Conservation (phyloP, 2,113 vertebrate genomes). For the Sorex araneus region DNA sequence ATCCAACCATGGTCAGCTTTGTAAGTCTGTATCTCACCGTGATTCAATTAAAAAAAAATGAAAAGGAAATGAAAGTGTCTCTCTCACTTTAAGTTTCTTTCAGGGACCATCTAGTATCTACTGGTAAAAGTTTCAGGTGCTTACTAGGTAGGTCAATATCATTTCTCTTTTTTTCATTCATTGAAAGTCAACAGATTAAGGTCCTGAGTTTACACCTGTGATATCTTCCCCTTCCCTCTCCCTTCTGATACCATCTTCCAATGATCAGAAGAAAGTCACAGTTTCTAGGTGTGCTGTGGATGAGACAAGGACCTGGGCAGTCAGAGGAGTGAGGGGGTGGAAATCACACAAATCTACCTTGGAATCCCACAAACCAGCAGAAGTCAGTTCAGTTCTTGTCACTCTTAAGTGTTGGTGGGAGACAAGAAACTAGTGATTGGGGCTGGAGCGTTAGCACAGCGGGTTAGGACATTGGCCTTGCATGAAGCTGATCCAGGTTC, state of each 20-base stretch:
- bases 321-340: background rate
- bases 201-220: background rate
- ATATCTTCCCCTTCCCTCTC: background rate
- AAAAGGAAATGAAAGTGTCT: no score
- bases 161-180: conserved; percentile 9
- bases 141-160: background rate
- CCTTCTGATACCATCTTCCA: conserved; percentile 14
- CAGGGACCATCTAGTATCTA: no score
- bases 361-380: background rate
- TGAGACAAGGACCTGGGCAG: background rate
- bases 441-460: no score
- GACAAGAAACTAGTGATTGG: background rate
- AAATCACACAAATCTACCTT: background rate
- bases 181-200: background rate
- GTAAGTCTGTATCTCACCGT: no score
- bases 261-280: background rate
- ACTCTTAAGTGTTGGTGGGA: background rate
- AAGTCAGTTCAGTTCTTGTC: background rate
- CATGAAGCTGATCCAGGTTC: no score
- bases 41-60: no score
- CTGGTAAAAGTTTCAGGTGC: background rate
- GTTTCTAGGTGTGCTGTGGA: background rate
- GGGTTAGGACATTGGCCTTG: no score
- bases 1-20: no score
- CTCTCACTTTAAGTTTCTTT: background rate